These are phyloP conservation scores for Drosophila serrata DNA, from an alignment of 1,140 invertebrate species.

Conservation along the genomic window DNA sequence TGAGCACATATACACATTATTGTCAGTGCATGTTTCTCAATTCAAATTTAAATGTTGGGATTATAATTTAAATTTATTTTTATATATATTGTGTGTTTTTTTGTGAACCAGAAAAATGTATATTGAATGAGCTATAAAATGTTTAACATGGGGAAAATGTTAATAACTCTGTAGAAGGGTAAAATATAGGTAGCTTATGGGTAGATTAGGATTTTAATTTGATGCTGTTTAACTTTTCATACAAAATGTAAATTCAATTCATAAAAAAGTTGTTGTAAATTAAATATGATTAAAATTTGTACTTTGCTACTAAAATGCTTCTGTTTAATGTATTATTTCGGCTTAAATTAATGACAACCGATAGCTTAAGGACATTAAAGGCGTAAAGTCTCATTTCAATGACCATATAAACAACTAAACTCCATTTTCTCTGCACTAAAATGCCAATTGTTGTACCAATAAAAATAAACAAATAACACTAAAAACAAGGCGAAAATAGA, in stretches of 20 bases:
- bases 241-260: background rate
- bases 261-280: no score
- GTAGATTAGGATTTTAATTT: background rate
- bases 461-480: constrained; percentile 37
- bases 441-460: constrained; percentile 7
- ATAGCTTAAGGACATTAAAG: constrained; percentile 3
- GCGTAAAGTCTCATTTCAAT: background rate
- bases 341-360: background rate
- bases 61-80: constrained; percentile 12
- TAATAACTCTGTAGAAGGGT: background rate
- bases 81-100: background rate
- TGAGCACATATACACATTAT: background rate
- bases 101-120: background rate
- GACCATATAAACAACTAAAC: constrained; percentile 1
- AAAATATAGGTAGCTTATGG: background rate
- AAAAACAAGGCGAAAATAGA: constrained; percentile 21
- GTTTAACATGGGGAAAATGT: background rate
- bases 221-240: no score
- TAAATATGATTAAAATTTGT: background rate
- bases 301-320: no score
- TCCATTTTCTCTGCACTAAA: constrained; percentile 24
- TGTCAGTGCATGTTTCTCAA: background rate
- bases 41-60: constrained; percentile 15
- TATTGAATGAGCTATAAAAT: background rate
- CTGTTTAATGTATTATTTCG: background rate